Base-by-base conservation (phyloP, 1,140 invertebrate genomes). In the Drosophila funebris region DNA sequence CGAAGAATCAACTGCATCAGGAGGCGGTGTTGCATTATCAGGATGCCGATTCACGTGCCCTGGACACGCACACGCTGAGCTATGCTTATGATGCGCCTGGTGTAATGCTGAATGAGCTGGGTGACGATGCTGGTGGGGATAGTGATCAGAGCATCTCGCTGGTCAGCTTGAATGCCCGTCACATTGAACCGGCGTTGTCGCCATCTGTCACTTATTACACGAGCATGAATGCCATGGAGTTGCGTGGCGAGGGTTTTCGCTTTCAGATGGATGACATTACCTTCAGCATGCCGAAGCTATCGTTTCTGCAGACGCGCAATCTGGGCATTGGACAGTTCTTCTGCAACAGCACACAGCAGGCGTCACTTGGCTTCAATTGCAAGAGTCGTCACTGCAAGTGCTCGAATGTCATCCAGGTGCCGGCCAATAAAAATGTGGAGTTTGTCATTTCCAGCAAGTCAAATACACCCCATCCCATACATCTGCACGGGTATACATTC, bases 201-300 rank as follows among this genome's bases (percentile, higher is more conserved):
- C 85, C 81, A 0, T 16, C 75, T 0, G 41, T 48, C 4, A 91
- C 70, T 4, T 87, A 73, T 8, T 91, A 91, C 43, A 90, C 76
- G 6, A 91, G 87, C 71, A 89, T 91, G 90, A 80, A 76, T 41
- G 78, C 75, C 1, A 72, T 85, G 5, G 57, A 73, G 39, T 27
- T 75, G 50, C 52, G 50, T 8, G 76, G 70, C 24, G 83, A 85
- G 22, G 73, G 80, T 0, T 89, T 87, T 11, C 77, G 88, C 7
- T 91, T 91, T 50, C 90, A 91, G 57, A 91, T 91, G 80, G 90
- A 91, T 44, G 78, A 91, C 62, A 91, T 91, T 4, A 90, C 68
- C 4, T 91, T 91, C 29, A 78, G 48, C 39, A 90, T 91, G 84
- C 90, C 90, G 0, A 82, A 73, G 50, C 60, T 91, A 62, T 91